Percentiles rank a stretch among this genome's conserved stretches.
Conservation (phyloP, 2,113 vertebrate species). For the Gasterosteus nipponicus region DNA sequence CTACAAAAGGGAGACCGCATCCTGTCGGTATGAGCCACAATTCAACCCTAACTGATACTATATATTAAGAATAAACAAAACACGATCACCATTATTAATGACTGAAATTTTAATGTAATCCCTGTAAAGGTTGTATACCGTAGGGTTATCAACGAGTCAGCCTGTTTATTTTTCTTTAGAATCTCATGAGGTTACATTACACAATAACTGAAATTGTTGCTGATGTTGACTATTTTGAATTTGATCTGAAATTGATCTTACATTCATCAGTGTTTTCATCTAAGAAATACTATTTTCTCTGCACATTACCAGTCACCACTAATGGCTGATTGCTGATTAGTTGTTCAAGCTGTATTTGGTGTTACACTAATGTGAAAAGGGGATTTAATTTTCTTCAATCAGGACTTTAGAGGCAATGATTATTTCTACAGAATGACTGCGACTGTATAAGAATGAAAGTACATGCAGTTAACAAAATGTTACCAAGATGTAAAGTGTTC, state of each 20-base stretch:
- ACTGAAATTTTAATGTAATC: not conserved
- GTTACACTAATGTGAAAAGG: constrained; percentile 23
- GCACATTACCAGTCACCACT: not conserved
- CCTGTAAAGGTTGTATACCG: not conserved
- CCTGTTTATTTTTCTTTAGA: not conserved
- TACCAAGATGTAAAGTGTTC: constrained; percentile 1
- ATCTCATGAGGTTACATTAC: not conserved
- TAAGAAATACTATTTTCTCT: not conserved
- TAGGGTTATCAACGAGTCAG: not conserved
- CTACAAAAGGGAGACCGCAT: constrained; percentile 96
- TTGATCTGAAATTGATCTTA: not conserved
- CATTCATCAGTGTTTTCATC: not conserved
- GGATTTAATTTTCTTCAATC: constrained; percentile 41
- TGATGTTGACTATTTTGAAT: not conserved
- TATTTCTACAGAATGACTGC: constrained; percentile 15
- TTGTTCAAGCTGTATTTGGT: constrained; percentile 6
- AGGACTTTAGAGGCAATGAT: constrained; percentile 9
- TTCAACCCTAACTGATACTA: not conserved
- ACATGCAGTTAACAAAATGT: constrained; percentile 10
- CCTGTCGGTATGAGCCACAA: constrained; percentile 86
- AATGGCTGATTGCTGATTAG: not conserved
- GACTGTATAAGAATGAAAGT: constrained; percentile 21
- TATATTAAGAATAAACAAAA: not conserved
- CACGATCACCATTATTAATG: not conserved
- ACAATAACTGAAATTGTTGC: not conserved